A percentile compares a stretch with the other conserved stretches of the same genome.
phyloP scores from a whole-genome alignment of 2,113 vertebrate genomes.

The Probosciger aterrimus region DNA sequence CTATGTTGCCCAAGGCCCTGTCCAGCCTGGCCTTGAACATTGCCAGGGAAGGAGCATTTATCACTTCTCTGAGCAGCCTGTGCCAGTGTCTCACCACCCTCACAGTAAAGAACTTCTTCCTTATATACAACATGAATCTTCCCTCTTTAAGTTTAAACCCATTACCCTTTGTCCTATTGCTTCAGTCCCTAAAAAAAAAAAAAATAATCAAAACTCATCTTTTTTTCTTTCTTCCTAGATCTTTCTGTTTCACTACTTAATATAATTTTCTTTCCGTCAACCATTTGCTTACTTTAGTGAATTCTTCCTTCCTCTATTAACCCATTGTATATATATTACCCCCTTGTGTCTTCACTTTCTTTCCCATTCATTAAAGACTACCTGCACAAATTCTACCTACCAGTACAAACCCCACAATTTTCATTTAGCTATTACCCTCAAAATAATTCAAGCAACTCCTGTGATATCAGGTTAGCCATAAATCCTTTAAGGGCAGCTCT shows the following conservation, averaged over 20 bases:
- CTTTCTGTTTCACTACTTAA: neutral
- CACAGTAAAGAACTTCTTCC: neutral
- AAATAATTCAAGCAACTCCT: neutral
- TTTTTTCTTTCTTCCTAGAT: neutral
- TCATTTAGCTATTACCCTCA: neutral
- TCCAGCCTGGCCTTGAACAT: no score
- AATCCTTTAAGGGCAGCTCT: neutral
- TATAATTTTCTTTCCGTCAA: neutral
- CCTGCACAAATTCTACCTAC: neutral
- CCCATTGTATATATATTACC: neutral
- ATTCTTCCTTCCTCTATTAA: neutral
- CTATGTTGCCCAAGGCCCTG: no score
- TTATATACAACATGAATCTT: neutral
- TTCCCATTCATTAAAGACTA: neutral
- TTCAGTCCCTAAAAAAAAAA: neutral
- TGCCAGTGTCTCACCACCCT: neutral
- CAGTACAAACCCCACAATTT: accelerated
- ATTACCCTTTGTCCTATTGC: neutral
- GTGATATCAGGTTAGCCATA: neutral
- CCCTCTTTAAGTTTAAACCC: neutral
- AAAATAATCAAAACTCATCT: neutral
- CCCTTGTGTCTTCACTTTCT: neutral
- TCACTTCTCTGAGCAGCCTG: neutral
- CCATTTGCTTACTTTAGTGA: neutral
- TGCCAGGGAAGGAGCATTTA: neutral